A percentile compares a stretch with the other conserved stretches of the same genome.
Evolutionary conservation across 1,140 invertebrate species (phyloP).

Genomic region (Hermatobates lingyangjiaoensis): DNA sequence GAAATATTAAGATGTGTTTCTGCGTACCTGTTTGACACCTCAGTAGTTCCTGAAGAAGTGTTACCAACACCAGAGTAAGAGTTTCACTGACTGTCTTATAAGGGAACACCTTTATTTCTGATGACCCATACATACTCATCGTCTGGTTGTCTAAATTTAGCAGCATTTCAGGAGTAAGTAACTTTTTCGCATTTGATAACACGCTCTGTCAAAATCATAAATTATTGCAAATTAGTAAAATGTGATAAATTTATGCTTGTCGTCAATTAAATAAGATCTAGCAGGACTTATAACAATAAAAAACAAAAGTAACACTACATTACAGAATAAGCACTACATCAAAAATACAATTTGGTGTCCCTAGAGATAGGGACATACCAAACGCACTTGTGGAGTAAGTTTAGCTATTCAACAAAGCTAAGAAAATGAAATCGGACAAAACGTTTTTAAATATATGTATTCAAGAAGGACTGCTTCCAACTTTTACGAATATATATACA

Average conservation of each 20-base stretch:
- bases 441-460: too few species aligned
- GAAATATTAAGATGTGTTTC: too few species aligned
- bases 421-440: too few species aligned
- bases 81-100: conserved; percentile 90
- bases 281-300: not conserved
- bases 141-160: conserved; percentile 65
- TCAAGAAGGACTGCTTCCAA: too few species aligned
- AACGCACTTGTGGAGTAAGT: too few species aligned
- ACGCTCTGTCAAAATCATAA: conserved; percentile 42
- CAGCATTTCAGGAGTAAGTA: conserved; percentile 72
- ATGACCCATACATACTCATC: conserved; percentile 46
- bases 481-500: too few species aligned
- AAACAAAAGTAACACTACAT: not conserved
- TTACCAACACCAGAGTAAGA: conserved; percentile 81
- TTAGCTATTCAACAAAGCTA: too few species aligned
- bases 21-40: conserved; percentile 55
- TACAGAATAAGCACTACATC: too few species aligned
- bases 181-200: conserved; percentile 59
- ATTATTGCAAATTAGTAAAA: too few species aligned
- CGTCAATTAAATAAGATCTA: not conserved
- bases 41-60: conserved; percentile 73
- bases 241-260: not conserved
- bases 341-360: too few species aligned
- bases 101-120: conserved; percentile 50
- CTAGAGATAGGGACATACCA: too few species aligned